Percentiles rank a stretch among this genome's conserved stretches.
Conservation (phyloP, 2,113 vertebrate genomes). For the Verasper variegatus region DNA sequence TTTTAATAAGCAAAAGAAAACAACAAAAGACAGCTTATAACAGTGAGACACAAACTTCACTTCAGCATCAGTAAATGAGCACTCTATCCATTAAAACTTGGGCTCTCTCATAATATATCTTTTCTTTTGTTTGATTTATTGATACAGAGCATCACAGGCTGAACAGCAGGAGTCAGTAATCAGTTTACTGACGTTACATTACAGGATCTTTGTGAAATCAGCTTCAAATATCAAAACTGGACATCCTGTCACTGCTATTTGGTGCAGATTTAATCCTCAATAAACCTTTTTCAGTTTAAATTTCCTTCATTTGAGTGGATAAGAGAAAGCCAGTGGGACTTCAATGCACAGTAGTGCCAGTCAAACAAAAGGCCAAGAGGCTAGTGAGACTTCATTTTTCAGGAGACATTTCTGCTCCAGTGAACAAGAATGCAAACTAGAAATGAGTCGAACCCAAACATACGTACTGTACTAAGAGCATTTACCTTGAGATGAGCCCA, state of each 20-base stretch:
- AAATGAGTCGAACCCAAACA: conserved; percentile 14
- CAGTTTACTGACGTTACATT: conserved; percentile 26
- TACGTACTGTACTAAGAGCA: neutral
- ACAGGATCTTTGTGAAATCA: neutral
- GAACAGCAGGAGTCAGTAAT: conserved; percentile 21
- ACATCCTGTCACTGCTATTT: conserved; percentile 25
- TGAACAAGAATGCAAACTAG: conserved; percentile 12
- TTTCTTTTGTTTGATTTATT: conserved; percentile 21
- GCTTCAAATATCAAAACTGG: conserved; percentile 28
- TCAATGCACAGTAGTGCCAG: conserved; percentile 23
- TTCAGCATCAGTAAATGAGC: conserved; percentile 20
- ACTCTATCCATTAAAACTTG: conserved; percentile 10
- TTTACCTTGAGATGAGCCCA: neutral
- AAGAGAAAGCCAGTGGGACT: conserved; percentile 31
- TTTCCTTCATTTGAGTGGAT: conserved; percentile 31
- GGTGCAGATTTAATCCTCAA: conserved; percentile 55
- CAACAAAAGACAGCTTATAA: conserved; percentile 11
- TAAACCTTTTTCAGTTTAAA: conserved; percentile 54
- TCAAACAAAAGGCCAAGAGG: conserved; percentile 43
- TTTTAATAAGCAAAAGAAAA: conserved; percentile 2
- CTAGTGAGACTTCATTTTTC: conserved; percentile 20
- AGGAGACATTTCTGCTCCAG: neutral
- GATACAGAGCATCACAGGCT: conserved; percentile 30
- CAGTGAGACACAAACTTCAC: conserved; percentile 20
- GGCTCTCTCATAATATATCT: conserved; percentile 22